Conservation (phyloP, 2,113 vertebrate species). For the Pao palembangensis region DNA sequence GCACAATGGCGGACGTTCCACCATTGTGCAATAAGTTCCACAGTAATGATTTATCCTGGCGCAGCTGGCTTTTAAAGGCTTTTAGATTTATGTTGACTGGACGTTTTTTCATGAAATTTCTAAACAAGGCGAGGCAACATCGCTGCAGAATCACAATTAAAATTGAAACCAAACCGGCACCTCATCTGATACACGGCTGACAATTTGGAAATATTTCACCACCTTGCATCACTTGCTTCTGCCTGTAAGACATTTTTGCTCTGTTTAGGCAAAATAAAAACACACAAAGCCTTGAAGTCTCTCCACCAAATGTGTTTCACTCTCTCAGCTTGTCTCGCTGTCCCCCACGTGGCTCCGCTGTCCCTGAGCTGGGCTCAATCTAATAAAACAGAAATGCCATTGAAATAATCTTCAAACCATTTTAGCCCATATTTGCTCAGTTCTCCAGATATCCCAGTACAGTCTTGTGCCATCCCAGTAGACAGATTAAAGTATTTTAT, state of each 20-base stretch:
- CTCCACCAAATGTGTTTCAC: neutral
- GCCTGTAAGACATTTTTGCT: slow-evolving; percentile 17
- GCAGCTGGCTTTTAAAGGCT: too few species aligned
- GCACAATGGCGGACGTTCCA: neutral
- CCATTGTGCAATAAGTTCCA: neutral
- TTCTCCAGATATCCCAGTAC: slow-evolving; percentile 36
- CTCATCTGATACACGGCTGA: slow-evolving; percentile 9
- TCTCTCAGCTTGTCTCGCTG: slow-evolving; percentile 9
- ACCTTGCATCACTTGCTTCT: slow-evolving; percentile 44
- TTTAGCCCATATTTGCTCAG: slow-evolving; percentile 35
- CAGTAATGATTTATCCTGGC: too few species aligned
- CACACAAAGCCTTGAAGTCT: slow-evolving; percentile 1
- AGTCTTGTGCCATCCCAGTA: slow-evolving; percentile 34
- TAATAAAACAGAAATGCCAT: slow-evolving; percentile 64
- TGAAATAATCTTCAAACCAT: slow-evolving; percentile 62
- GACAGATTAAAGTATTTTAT: slow-evolving; percentile 67
- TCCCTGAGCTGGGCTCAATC: slow-evolving; percentile 41
- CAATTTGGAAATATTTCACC: slow-evolving; percentile 19
- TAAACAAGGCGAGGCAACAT: too few species aligned
- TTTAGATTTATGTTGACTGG: too few species aligned
- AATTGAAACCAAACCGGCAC: slow-evolving; percentile 8
- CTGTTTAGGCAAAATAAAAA: slow-evolving; percentile 40
- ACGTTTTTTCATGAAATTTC: neutral
- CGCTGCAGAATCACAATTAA: neutral
- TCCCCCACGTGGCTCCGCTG: neutral